Percentiles rank a stretch among this genome's conserved stretches.
Conservation (phyloP, 2,797 vertebrate genomes). For the Meda fulgida region DNA sequence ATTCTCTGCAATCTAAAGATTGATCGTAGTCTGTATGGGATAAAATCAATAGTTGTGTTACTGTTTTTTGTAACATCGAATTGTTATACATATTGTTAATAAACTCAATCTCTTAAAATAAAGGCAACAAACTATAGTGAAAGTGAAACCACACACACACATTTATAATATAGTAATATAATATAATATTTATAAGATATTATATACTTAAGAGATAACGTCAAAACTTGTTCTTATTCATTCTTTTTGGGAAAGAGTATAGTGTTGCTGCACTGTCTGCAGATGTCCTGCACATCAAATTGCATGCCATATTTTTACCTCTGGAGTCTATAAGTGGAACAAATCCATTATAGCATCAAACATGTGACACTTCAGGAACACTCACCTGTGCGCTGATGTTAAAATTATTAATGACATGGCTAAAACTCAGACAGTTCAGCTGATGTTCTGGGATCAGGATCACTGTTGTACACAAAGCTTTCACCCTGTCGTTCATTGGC, state of each 20-base stretch:
- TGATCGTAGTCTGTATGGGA: conserved; percentile 67
- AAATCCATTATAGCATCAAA: not conserved
- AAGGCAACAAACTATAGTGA: not conserved
- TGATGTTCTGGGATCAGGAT: not conserved
- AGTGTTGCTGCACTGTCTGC: not conserved
- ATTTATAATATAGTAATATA: too few relatives aligned
- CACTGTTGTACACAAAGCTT: not conserved
- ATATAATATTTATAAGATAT: too few relatives aligned
- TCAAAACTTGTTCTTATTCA: not conserved
- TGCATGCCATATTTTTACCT: not conserved
- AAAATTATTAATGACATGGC: conserved; percentile 67
- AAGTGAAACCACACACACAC: not conserved
- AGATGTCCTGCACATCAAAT: not conserved
- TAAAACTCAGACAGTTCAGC: not conserved
- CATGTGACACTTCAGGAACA: not conserved
- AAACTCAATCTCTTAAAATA: not conserved
- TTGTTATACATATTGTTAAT: not conserved
- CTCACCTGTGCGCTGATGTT: conserved; percentile 67
- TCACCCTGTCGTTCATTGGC: not conserved
- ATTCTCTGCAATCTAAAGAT: conserved; percentile 74
- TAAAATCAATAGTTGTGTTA: not conserved
- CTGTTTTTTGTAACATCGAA: not conserved
- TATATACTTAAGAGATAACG: not conserved
- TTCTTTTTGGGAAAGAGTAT: not conserved
- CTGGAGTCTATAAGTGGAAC: too few relatives aligned